A percentile compares a stretch with the other conserved stretches of the same genome.
phyloP scores from a whole-genome alignment of 1,140 invertebrate genomes.

The Stegodyphus dumicola region DNA sequence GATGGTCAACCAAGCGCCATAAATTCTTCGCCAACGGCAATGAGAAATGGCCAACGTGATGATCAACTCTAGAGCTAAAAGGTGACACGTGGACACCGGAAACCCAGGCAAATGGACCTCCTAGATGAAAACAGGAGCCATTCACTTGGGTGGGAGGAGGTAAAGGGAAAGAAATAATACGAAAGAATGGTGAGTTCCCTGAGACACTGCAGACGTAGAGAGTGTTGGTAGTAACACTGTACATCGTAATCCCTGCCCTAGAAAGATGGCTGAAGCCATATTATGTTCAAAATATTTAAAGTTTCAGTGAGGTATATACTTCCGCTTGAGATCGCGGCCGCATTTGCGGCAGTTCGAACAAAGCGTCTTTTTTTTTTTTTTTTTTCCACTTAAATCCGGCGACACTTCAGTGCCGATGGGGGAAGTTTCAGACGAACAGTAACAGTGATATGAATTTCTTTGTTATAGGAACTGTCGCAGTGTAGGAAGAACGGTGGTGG shows the following conservation, averaged over 20 bases:
- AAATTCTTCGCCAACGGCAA: conserved; percentile 29
- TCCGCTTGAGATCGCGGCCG: conserved; percentile 20
- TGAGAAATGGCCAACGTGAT: conserved; percentile 59
- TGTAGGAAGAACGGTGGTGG: conserved; percentile 32
- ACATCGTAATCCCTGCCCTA: conserved; percentile 61
- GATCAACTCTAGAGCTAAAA: conserved; percentile 54
- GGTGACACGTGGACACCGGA: conserved; percentile 45
- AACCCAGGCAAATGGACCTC: conserved; percentile 29
- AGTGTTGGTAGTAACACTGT: conserved; percentile 60
- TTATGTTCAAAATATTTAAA: conserved; percentile 55
- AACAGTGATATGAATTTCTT: conserved; percentile 60
- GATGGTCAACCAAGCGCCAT: conserved; percentile 52
- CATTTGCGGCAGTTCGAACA: neutral
- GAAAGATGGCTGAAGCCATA: conserved; percentile 47
- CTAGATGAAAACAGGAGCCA: conserved; percentile 52
- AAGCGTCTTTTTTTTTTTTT: neutral
- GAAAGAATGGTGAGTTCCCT: conserved; percentile 60
- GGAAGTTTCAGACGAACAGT: neutral
- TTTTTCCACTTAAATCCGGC: neutral
- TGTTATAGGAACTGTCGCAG: conserved; percentile 55
- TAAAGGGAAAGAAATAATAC: conserved; percentile 25
- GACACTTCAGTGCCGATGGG: too few species aligned
- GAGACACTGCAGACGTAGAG: conserved; percentile 60
- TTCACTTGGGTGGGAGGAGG: conserved; percentile 31
- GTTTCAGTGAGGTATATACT: conserved; percentile 52